Percentiles rank a stretch among this genome's conserved stretches.
Evolutionary conservation across 2,113 vertebrate genomes (phyloP).

Genomic region (Panthera uncia): DNA sequence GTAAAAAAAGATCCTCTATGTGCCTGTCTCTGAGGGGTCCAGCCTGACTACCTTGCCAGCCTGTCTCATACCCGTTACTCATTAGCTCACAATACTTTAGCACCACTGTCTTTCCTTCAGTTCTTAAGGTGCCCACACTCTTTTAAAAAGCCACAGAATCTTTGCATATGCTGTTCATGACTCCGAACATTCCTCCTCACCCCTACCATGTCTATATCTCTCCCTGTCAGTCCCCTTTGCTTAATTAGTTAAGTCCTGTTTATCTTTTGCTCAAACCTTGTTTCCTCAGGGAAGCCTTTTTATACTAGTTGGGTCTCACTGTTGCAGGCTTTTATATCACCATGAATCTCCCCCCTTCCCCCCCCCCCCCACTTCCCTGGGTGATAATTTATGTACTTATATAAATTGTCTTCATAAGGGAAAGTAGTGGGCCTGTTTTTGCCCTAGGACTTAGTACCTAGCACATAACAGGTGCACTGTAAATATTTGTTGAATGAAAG

Average conservation of each 20-base stretch:
- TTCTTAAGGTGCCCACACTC: neutral
- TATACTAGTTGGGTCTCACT: neutral
- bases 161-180: neutral
- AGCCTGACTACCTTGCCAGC: neutral
- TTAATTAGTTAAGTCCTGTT: neutral
- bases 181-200: neutral
- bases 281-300: neutral
- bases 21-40: neutral
- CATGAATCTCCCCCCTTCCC: fast-evolving
- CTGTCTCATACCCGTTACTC: neutral
- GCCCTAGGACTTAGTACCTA: neutral
- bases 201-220: neutral
- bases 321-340: neutral
- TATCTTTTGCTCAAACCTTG: neutral
- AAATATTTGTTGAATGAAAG: slow-evolving; percentile 32
- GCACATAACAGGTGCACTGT: neutral
- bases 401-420: neutral
- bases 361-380: too few species aligned
- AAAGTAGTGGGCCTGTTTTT: neutral
- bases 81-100: neutral
- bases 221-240: neutral
- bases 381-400: neutral
- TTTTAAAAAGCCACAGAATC: neutral
- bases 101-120: neutral
- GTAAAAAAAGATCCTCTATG: neutral